Base-by-base conservation (phyloP, 2,113 vertebrate species). In the Henicopernis longicauda region DNA sequence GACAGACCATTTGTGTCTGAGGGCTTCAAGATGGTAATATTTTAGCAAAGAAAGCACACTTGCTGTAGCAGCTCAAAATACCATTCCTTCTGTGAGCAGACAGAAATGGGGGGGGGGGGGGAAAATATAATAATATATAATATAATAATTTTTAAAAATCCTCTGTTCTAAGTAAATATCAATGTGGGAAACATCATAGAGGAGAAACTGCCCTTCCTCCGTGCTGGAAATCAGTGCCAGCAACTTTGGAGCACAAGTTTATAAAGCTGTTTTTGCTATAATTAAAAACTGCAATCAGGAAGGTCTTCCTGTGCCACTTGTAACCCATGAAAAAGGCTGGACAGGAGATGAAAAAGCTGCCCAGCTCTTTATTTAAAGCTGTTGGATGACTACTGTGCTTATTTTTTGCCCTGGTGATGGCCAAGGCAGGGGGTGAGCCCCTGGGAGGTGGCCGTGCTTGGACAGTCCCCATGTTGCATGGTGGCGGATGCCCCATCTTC, bases 1-100 rank as follows among this genome's bases (percentile, higher is more conserved):
- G 57, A 36, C 16, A 3, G 8, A 26, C 3, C 1, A 0, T 20
- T 19, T 6, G 2, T 10, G 20, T 31, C 38, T 16, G 26, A 54
- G 13, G 47, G 38, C 47, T 11, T 44, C 12, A 6, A n/a, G 57
- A 7, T 29, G 23, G 3, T 26, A 1, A 19, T 9, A 6, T 4
- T 3, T 13, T 20, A 12, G 31, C 23, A 18, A 29, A n/a, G 31
- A 29, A 23, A 19, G 31, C 38, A 17, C 10, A 2, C 13, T 12
- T 5, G 10, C 36, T 52, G 36, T 21, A 20, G 50, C 25, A 22
- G 57, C 36, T 44, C 32, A 15, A 52, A 59, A 54, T 22, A 23
- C 29, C 66, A 3, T n/a, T 36, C 45, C 47, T 9, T 9, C 57
- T 32, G 26, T 6, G 29, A 52, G 36, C 47, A 31, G 49, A 7